Percentiles rank a stretch among this genome's conserved stretches.
These are phyloP conservation scores for Cordilura impudica DNA, from an alignment of 2,888 invertebrate genomes.

Conservation along the genomic window DNA sequence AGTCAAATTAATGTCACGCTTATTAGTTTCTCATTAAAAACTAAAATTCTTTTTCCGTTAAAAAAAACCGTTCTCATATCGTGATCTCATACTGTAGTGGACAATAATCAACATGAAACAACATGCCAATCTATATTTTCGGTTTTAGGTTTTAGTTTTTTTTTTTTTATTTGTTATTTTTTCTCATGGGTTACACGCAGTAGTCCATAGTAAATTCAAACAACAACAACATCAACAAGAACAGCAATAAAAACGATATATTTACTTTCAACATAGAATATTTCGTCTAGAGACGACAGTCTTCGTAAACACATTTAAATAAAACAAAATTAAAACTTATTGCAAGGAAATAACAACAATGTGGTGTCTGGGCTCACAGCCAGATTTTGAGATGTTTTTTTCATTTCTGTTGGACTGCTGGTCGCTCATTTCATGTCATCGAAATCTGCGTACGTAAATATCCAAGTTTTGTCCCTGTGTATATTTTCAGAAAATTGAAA, in stretches of 20 bases:
- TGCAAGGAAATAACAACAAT: constrained; percentile 47
- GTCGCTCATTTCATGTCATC: constrained; percentile 1
- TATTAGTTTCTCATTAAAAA: too few relatives aligned
- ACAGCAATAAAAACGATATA: constrained; percentile 35
- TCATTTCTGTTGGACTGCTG: neutral
- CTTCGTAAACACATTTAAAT: constrained; percentile 17
- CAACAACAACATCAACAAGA: constrained; percentile 21
- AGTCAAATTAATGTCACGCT: too few relatives aligned
- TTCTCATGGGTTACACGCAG: constrained; percentile 33
- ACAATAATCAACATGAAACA: constrained; percentile 45
- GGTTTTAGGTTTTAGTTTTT: neutral
- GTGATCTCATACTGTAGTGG: constrained; percentile 35
- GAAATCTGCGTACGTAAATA: constrained; percentile 15
- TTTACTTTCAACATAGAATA: constrained; percentile 64
- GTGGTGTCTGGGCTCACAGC: constrained; percentile 72
- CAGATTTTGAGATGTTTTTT: constrained; percentile 63
- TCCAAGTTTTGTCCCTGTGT: constrained; percentile 11
- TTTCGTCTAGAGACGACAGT: constrained; percentile 16
- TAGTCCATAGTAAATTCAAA: constrained; percentile 43
- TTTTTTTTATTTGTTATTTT: neutral
- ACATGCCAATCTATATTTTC: constrained; percentile 53
- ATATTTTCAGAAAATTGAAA: constrained; percentile 4
- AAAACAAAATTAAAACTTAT: constrained; percentile 20
- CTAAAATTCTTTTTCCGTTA: too few relatives aligned
- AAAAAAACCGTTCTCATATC: constrained; percentile 19